Evolutionary conservation across 92 coral and sea anemone species (phyloP).

Genomic region (Porites divaricata): DNA sequence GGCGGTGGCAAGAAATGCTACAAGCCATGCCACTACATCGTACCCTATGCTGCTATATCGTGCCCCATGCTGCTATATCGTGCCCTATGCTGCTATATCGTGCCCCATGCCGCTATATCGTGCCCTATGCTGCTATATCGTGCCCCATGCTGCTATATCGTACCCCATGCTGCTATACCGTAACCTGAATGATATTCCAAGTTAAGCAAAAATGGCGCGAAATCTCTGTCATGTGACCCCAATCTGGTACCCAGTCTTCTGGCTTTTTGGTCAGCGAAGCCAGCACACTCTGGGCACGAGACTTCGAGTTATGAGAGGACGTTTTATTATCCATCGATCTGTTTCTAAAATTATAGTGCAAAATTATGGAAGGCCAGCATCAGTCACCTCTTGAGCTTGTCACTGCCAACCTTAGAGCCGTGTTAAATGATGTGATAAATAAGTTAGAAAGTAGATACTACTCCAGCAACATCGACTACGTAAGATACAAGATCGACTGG

Average conservation of each 20-base stretch:
- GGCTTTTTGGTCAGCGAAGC: too few relatives aligned
- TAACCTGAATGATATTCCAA: too few relatives aligned
- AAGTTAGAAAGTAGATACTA: constrained; percentile 41
- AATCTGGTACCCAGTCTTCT: too few relatives aligned
- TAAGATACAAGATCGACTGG: constrained; percentile 76
- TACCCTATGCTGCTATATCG: constrained; percentile 38
- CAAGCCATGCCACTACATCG: constrained; percentile 6
- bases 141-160: constrained; percentile 6
- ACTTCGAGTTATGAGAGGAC: too few relatives aligned
- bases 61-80: constrained; percentile 17
- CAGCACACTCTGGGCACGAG: too few relatives aligned
- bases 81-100: constrained; percentile 11
- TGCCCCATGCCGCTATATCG: too few relatives aligned
- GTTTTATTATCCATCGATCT: constrained; percentile 11
- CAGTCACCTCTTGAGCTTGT: constrained; percentile 41
- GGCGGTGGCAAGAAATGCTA: neutral
- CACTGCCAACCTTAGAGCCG: constrained; percentile 29
- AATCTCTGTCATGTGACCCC: too few relatives aligned
- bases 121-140: too few relatives aligned
- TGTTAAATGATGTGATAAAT: constrained; percentile 61
- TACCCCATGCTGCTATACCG: neutral
- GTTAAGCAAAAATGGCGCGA: too few relatives aligned
- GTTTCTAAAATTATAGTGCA: constrained; percentile 2
- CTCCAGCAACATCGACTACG: constrained; percentile 61
- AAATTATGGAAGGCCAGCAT: constrained; percentile 50